phyloP scores from a whole-genome alignment of 2,888 invertebrate genomes.

The Lasioglossum malachurum region DNA sequence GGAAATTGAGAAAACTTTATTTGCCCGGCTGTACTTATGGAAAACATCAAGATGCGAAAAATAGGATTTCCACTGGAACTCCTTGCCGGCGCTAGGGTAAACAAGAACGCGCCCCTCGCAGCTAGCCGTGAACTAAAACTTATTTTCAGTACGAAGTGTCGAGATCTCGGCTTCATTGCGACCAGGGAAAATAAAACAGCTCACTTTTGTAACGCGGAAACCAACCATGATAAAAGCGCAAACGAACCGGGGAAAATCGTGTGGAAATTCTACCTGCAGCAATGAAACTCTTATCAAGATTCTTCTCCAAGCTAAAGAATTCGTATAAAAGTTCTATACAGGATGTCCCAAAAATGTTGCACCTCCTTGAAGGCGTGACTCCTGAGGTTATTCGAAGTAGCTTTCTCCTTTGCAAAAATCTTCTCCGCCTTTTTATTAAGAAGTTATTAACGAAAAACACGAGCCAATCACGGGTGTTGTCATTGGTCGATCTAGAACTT shows the following conservation, averaged over 20 bases:
- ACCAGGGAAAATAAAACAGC: constrained; percentile 57
- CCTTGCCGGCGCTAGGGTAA: constrained; percentile 61
- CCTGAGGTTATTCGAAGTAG: too few species aligned
- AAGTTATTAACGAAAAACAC: too few species aligned
- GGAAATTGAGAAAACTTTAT: constrained; percentile 82
- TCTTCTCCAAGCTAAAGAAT: background rate
- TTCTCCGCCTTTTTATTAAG: too few species aligned
- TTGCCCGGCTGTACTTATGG: constrained; percentile 72
- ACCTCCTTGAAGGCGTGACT: too few species aligned
- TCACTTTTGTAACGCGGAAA: constrained; percentile 52
- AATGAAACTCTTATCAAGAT: background rate
- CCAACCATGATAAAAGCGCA: constrained; percentile 11
- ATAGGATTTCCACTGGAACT: constrained; percentile 76
- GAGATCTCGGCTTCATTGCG: constrained; percentile 32
- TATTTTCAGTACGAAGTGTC: constrained; percentile 66
- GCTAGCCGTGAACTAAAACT: constrained; percentile 74
- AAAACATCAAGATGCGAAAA: constrained; percentile 75
- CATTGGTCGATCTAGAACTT: too few species aligned
- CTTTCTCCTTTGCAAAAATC: too few species aligned
- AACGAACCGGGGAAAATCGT: background rate
- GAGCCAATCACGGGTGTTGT: too few species aligned
- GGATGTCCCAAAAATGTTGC: too few species aligned
- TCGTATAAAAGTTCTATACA: background rate
- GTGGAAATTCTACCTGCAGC: background rate
- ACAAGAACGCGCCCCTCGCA: constrained; percentile 74